These are phyloP conservation scores for Prenolepis imparis DNA, from an alignment of 2,888 invertebrate genomes.

Conservation along the genomic window DNA sequence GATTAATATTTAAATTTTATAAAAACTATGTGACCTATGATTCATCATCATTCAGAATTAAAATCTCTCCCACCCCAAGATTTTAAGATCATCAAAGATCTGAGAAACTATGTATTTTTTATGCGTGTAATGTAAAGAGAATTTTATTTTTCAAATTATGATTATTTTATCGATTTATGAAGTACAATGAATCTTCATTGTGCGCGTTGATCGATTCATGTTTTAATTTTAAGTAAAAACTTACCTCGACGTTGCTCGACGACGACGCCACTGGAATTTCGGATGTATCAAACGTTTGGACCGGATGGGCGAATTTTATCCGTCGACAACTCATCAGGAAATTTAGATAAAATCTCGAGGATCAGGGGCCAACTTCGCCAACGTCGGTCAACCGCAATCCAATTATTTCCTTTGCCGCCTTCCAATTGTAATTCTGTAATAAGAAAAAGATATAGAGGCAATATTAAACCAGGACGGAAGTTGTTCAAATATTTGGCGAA, in stretches of 20 bases:
- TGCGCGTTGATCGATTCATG: neutral
- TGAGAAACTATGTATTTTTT: neutral
- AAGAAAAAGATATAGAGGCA: neutral
- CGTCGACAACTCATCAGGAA: conserved; percentile 26
- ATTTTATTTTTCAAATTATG: neutral
- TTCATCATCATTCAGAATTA: neutral
- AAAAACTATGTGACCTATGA: neutral
- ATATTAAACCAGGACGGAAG: conserved; percentile 1
- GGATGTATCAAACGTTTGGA: neutral
- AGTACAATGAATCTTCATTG: neutral
- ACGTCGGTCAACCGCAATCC: neutral
- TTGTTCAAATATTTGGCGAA: conserved; percentile 16
- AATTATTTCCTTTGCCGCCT: neutral
- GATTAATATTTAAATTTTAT: neutral
- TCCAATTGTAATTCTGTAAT: neutral
- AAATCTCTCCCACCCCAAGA: neutral
- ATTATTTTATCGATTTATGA: neutral
- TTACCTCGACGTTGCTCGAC: neutral
- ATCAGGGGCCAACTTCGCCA: neutral
- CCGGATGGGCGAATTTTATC: conserved; percentile 20
- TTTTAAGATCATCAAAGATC: neutral
- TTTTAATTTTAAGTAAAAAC: conserved; percentile 4
- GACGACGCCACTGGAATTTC: conserved; percentile 14
- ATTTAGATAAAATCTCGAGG: conserved; percentile 18
- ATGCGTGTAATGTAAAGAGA: neutral